Conservation (phyloP, 2,113 vertebrate genomes). For the Myocastor coypus region DNA sequence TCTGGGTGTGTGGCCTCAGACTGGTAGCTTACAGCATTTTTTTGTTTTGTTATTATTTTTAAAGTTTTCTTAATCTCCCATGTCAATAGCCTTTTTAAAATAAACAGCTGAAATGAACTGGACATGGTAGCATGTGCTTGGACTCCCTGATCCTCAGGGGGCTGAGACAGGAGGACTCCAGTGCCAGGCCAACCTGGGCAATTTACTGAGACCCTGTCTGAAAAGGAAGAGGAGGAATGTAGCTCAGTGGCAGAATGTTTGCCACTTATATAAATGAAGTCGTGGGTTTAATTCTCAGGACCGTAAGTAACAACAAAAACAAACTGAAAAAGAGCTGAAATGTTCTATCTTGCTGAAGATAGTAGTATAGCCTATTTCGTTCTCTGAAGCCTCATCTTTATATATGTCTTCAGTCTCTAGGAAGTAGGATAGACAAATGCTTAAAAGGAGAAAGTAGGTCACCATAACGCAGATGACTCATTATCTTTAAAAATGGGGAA, state of each 20-base stretch:
- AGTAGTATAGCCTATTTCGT: background rate
- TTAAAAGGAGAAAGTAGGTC: constrained; percentile 59
- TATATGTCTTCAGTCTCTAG: background rate
- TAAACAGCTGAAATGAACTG: background rate
- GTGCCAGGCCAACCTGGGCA: background rate
- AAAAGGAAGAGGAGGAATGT: background rate
- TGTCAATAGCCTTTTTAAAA: constrained; percentile 10
- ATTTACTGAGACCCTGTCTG: background rate
- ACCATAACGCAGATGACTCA: constrained; percentile 42
- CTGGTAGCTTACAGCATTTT: background rate
- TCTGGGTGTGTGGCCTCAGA: background rate
- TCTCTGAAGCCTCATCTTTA: constrained; percentile 33
- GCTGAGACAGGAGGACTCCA: background rate
- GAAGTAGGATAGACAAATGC: constrained; percentile 21
- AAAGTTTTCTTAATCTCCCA: constrained; percentile 25
- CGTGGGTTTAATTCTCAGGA: background rate
- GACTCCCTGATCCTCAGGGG: background rate
- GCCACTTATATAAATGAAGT: too few relatives aligned
- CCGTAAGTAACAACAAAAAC: too few relatives aligned
- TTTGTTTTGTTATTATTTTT: background rate
- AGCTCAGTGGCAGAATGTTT: background rate
- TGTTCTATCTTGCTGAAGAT: constrained; percentile 21
- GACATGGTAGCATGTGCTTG: background rate
- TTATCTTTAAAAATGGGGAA: constrained; percentile 52
- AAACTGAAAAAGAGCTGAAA: background rate